phyloP scores from a whole-genome alignment of 2,797 vertebrate genomes.

The Girardinus metallicus region DNA sequence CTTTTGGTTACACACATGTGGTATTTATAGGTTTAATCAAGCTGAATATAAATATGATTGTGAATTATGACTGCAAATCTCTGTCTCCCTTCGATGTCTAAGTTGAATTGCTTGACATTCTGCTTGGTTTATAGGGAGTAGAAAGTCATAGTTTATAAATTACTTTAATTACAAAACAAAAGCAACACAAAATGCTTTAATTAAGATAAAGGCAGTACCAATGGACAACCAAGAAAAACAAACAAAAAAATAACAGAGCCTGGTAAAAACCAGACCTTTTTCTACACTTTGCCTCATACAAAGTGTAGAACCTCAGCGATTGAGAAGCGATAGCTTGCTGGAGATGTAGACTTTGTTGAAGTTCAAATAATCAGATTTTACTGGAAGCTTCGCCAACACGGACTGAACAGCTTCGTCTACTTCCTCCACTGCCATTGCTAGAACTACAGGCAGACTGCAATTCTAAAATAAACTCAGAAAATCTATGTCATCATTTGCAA shows the following conservation, averaged over 20 bases:
- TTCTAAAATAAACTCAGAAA: too few relatives aligned
- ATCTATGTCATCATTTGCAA: too few relatives aligned
- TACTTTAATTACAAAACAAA: neutral
- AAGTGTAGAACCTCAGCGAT: too few relatives aligned
- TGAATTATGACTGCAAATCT: neutral
- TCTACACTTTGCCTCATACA: too few relatives aligned
- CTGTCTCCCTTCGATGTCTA: neutral
- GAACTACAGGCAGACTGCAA: too few relatives aligned
- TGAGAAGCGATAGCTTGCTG: too few relatives aligned
- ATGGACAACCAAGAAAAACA: constrained; percentile 1
- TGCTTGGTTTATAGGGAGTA: neutral
- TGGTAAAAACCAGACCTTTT: too few relatives aligned
- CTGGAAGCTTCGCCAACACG: too few relatives aligned
- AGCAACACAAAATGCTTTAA: neutral
- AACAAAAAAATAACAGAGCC: neutral
- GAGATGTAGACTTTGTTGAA: too few relatives aligned
- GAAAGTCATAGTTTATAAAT: neutral
- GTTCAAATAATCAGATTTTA: too few relatives aligned
- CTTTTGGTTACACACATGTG: neutral
- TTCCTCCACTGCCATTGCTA: too few relatives aligned
- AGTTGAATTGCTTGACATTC: constrained; percentile 8
- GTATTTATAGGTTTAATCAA: constrained; percentile 9
- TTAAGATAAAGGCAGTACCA: constrained; percentile 1
- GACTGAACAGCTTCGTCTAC: too few relatives aligned
- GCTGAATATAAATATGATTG: neutral